Evolutionary conservation across 2,113 vertebrate species (phyloP), one percentile per base, ranked within the genome.

Genomic region (Narcine bancroftii): DNA sequence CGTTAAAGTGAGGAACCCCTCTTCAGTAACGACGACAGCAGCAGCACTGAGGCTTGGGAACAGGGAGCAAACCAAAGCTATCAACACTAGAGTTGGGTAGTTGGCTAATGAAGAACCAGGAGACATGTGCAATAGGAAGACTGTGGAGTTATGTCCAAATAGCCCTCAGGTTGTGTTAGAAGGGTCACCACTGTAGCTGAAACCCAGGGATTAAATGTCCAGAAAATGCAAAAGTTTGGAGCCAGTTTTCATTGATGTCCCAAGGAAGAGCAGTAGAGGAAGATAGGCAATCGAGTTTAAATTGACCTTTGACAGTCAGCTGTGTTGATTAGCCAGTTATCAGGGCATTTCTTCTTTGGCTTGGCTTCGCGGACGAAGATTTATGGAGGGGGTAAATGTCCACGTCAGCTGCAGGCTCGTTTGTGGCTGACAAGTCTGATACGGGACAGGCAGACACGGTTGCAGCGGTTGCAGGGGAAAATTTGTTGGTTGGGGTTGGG

Each of bases 281-380:
- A 83, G 50, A 83, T 33, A 83, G 33, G 79, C 29, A 83, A 83
- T 83, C 79, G 53, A 83, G 79, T 53, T 29, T 53, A 1, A 10
- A 83, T 47, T 53, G 79, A 53, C 79, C 29, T 87, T n/a, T 60
- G 53, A 87, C 81, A 87, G 56, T 87, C 33, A 87, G 53, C 33
- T 60, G 53, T 87, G 81, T 60, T 21, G 77, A 53, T 87, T n/a
- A 87, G 53, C 53, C 33, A 60, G 33, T n/a, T 60, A 53, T 60
- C 81, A 63, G n/a, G 10, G 81, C 60, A 60, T 10, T 36, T 63
- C 50, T 53, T 83, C 36, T n/a, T n/a, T n/a, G n/a, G n/a, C n/a
- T n/a, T n/a, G n/a, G n/a, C n/a, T n/a, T n/a, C n/a, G n/a, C n/a
- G n/a, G n/a, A n/a, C n/a, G n/a, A n/a, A n/a, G n/a, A n/a, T n/a